A percentile compares a stretch with the other conserved stretches of the same genome.
phyloP scores from a whole-genome alignment of 2,888 invertebrate genomes.

The Anoncus sp. region DNA sequence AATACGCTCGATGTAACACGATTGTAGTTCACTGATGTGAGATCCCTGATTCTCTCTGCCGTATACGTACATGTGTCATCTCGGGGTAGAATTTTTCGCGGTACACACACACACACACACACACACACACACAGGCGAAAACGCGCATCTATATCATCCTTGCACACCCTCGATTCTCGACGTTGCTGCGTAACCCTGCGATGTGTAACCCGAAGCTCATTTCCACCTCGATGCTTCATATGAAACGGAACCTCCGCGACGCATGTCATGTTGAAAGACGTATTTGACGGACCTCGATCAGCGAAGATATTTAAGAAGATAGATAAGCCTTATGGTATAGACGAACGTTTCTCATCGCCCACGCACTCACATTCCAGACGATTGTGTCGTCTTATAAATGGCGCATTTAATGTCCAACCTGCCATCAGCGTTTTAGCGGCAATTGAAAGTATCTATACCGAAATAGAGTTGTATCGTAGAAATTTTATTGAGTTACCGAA shows the following conservation, averaged over 20 bases:
- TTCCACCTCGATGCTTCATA: slow-evolving; percentile 60
- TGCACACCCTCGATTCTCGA: slow-evolving; percentile 24
- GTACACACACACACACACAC: slow-evolving; percentile 7
- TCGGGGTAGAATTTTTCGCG: slow-evolving; percentile 21
- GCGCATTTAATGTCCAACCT: slow-evolving; percentile 2
- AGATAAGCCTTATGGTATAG: slow-evolving; percentile 31
- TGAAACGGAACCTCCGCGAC: slow-evolving; percentile 52
- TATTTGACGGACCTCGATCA: slow-evolving; percentile 63
- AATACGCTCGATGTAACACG: slow-evolving; percentile 59
- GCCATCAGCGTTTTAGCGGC: neutral
- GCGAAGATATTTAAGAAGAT: slow-evolving; percentile 50
- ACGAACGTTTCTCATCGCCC: slow-evolving; percentile 20
- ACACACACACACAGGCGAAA: slow-evolving; percentile 1
- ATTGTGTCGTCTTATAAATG: neutral
- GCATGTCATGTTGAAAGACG: slow-evolving; percentile 58
- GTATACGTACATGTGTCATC: slow-evolving; percentile 55
- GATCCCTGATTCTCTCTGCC: slow-evolving; percentile 51
- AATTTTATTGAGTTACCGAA: no score
- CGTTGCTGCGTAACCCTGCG: neutral
- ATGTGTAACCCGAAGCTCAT: slow-evolving; percentile 63
- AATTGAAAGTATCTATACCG: no score
- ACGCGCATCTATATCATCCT: slow-evolving; percentile 14
- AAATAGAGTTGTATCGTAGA: no score
- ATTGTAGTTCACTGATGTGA: slow-evolving; percentile 64
- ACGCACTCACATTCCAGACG: neutral